A percentile compares a stretch with the other conserved stretches of the same genome.
Conservation (phyloP, 2,797 vertebrate genomes). For the Urosaurus nigricauda region DNA sequence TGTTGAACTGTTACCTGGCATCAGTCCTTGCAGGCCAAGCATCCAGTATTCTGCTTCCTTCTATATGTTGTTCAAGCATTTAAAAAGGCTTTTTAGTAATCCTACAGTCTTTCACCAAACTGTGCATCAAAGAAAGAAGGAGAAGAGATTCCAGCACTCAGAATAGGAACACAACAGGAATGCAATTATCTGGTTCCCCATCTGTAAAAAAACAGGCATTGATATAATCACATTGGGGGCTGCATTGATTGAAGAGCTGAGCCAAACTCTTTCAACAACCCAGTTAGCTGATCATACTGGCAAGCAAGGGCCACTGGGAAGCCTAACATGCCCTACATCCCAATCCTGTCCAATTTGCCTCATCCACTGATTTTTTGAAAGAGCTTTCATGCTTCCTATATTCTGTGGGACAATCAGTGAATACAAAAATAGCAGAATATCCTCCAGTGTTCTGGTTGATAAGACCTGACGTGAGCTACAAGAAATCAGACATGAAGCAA, state of each 20-base stretch:
- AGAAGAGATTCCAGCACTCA: neutral
- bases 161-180: neutral
- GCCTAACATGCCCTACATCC: neutral
- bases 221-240: neutral
- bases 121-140: neutral
- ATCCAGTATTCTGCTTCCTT: neutral
- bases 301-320: neutral
- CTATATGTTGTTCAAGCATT: no score
- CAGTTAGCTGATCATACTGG: slow-evolving; percentile 1
- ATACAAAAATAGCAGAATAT: neutral
- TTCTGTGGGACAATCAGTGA: neutral
- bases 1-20: neutral
- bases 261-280: neutral
- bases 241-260: neutral
- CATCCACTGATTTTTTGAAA: neutral
- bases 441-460: neutral
- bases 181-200: neutral
- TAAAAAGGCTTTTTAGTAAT: neutral
- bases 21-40: neutral
- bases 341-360: neutral
- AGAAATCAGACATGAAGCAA: neutral
- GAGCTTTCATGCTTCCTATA: neutral
- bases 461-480: neutral
- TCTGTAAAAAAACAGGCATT: neutral
- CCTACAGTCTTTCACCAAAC: neutral